Conservation (phyloP, 2,113 vertebrate genomes). For the Perca fluviatilis region DNA sequence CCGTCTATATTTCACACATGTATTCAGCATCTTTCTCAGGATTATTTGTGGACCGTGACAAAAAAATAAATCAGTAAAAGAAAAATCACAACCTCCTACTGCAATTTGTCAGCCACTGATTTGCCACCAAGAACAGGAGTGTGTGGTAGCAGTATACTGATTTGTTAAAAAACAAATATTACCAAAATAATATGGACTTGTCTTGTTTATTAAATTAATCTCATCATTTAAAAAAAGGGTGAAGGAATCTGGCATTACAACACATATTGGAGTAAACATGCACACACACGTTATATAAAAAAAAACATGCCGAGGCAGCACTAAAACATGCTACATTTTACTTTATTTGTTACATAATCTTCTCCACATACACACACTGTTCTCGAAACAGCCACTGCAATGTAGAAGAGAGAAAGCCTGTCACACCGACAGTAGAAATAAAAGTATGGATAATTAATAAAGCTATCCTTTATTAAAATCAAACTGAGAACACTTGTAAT, state of each 20-base stretch:
- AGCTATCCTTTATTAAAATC: conserved; percentile 14
- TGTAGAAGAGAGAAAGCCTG: background rate
- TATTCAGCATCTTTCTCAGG: background rate
- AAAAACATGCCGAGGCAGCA: conserved; percentile 19
- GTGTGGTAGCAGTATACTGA: background rate
- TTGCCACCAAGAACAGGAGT: background rate
- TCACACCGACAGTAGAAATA: background rate
- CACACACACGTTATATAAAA: background rate
- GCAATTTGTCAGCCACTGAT: conserved; percentile 9
- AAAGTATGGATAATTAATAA: conserved; percentile 12
- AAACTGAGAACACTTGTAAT: background rate
- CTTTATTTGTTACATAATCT: conserved; percentile 27
- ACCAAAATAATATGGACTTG: background rate
- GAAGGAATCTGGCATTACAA: background rate
- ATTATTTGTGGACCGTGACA: conserved; percentile 3
- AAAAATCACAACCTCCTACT: conserved; percentile 10
- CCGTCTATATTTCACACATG: background rate
- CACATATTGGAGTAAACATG: background rate
- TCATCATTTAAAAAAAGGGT: background rate
- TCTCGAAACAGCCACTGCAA: background rate
- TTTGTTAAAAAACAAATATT: background rate
- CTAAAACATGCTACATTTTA: conserved; percentile 26
- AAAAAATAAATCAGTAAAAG: background rate
- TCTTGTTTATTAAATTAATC: background rate
- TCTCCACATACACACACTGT: background rate